Conservation (phyloP, 2,888 invertebrate genomes). For the Scaeva pyrastri region DNA sequence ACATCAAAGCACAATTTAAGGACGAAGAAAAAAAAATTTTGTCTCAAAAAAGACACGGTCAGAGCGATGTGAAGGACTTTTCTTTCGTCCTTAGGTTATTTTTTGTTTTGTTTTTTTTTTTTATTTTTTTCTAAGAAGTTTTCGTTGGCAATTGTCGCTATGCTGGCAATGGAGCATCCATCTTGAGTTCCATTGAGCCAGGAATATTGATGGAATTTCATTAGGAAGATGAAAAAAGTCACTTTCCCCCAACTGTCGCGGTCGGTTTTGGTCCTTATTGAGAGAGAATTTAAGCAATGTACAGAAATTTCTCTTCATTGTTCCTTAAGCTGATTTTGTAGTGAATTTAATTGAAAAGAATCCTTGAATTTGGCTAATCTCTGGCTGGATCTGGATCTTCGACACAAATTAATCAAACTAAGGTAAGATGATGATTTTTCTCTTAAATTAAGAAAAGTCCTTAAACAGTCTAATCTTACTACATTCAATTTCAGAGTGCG, state of each 20-base stretch:
- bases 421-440: too few species aligned
- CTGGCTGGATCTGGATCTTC: constrained; percentile 13
- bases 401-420: too few species aligned
- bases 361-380: constrained; percentile 23
- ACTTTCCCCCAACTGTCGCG: background rate
- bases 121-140: background rate
- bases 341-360: constrained; percentile 34
- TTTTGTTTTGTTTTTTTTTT: background rate
- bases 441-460: too few species aligned
- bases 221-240: constrained; percentile 40
- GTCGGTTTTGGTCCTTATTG: constrained; percentile 11
- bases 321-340: background rate
- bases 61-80: constrained; percentile 9
- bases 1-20: constrained; percentile 41
- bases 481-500: background rate
- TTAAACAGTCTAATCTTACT: background rate
- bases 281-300: constrained; percentile 44
- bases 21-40: constrained; percentile 9
- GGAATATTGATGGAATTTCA: constrained; percentile 61
- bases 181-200: constrained; percentile 18
- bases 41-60: constrained; percentile 4
- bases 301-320: background rate
- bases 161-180: constrained; percentile 25
- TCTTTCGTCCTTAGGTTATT: background rate
- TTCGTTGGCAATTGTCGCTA: constrained; percentile 13